These are phyloP conservation scores for Hylyphantes graminicola DNA, from an alignment of 1,140 invertebrate genomes.

Conservation along the genomic window DNA sequence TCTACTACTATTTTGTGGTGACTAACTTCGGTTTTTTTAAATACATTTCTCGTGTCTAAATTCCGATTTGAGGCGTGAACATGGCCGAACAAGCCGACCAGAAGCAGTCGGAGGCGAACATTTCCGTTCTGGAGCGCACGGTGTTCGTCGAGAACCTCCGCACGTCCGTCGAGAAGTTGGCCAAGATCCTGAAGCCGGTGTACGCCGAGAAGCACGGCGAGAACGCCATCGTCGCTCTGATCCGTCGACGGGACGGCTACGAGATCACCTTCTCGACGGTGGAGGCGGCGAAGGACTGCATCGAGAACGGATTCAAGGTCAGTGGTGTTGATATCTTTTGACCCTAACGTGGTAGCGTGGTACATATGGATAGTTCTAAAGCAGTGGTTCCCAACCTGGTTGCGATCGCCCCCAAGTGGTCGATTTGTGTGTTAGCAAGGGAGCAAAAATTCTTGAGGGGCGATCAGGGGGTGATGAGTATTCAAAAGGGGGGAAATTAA, in stretches of 20 bases:
- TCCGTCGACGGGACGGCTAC: constrained; percentile 48
- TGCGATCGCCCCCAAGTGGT: too few species aligned
- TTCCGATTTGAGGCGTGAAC: background rate
- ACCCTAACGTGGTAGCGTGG: too few species aligned
- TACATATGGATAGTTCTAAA: too few species aligned
- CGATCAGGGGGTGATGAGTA: too few species aligned
- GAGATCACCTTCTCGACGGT: constrained; percentile 38
- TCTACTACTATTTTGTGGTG: background rate
- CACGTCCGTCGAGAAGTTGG: constrained; percentile 42
- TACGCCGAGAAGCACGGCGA: constrained; percentile 43
- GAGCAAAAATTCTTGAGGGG: too few species aligned
- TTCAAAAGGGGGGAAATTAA: too few species aligned
- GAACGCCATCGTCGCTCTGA: constrained; percentile 19
- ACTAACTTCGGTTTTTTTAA: too few species aligned
- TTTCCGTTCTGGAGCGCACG: constrained; percentile 16
- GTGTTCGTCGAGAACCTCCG: constrained; percentile 55
- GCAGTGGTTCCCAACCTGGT: too few species aligned
- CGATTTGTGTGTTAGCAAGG: too few species aligned
- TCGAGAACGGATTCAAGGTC: constrained; percentile 42
- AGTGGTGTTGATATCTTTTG: too few species aligned
- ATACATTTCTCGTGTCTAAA: background rate
- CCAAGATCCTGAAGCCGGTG: constrained; percentile 31
- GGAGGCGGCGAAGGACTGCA: constrained; percentile 45
- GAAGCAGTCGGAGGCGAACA: background rate
- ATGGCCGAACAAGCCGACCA: constrained; percentile 13